Conservation (phyloP, 2,888 invertebrate genomes). For the Neoscelio sp. region DNA sequence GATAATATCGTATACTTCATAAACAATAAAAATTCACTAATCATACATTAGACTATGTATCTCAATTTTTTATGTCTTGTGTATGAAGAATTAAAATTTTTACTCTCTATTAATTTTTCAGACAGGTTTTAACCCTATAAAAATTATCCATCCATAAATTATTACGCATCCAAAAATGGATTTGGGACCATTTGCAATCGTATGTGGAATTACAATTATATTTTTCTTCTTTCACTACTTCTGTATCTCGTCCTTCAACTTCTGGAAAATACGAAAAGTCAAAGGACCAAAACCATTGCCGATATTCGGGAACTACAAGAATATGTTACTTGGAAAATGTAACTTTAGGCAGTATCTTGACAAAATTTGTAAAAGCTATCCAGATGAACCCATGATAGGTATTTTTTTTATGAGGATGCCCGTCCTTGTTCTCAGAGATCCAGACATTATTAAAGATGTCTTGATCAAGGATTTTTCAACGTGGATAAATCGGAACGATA, state of each 20-base stretch:
- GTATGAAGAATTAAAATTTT: too few species aligned
- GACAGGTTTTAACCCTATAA: too few species aligned
- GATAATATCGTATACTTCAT: too few species aligned
- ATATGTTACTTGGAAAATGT: conserved; percentile 69
- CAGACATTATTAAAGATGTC: conserved; percentile 80
- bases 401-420: conserved; percentile 79
- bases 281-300: conserved; percentile 80
- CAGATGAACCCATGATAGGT: conserved; percentile 79
- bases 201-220: conserved; percentile 82
- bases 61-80: too few species aligned
- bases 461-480: conserved; percentile 82
- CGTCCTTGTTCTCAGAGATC: conserved; percentile 79
- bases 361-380: conserved; percentile 64
- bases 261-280: conserved; percentile 82
- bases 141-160: too few species aligned
- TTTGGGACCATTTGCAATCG: conserved; percentile 60
- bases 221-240: conserved; percentile 69
- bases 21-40: too few species aligned
- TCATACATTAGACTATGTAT: too few species aligned
- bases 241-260: conserved; percentile 71
- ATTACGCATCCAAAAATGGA: conserved; percentile 31
- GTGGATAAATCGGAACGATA: conserved; percentile 75
- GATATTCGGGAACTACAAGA: conserved; percentile 82
- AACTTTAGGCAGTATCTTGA: conserved; percentile 30
- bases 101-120: too few species aligned